Percentiles rank a stretch among this genome's conserved stretches.
phyloP scores from a whole-genome alignment of 2,113 vertebrate genomes.

The Neomonachus schauinslandi region DNA sequence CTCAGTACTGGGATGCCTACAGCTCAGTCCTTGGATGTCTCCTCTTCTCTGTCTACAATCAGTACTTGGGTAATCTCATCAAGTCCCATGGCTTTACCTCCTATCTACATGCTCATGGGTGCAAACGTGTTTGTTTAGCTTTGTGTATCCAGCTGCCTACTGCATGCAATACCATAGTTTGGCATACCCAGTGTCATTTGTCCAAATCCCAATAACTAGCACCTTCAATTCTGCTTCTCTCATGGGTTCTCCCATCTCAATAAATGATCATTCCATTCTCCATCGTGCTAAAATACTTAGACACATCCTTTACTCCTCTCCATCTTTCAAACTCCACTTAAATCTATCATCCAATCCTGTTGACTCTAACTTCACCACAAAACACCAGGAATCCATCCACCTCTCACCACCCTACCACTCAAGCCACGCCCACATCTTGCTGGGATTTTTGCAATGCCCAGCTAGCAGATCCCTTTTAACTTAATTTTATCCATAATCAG shows the following conservation, averaged over 20 bases:
- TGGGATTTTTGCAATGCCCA: neutral
- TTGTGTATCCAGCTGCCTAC: neutral
- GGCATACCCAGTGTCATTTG: rapidly evolving
- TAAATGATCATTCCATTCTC: neutral
- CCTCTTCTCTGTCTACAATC: neutral
- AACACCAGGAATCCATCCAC: neutral
- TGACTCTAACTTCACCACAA: neutral
- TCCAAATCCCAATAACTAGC: neutral
- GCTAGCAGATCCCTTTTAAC: neutral
- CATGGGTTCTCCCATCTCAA: neutral
- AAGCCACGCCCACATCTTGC: neutral
- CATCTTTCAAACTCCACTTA: neutral
- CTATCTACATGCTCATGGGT: neutral
- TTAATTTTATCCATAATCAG: neutral
- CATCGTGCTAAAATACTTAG: neutral
- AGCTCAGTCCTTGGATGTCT: neutral
- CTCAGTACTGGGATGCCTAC: rapidly evolving
- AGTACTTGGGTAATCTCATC: neutral
- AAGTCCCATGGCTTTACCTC: neutral
- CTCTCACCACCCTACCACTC: neutral
- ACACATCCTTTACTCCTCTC: neutral
- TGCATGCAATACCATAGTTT: rapidly evolving
- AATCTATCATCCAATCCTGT: neutral
- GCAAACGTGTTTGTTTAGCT: too few species aligned
- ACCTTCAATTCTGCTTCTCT: neutral